Percentiles rank a stretch among this genome's conserved stretches.
phyloP scores from a whole-genome alignment of 2,888 invertebrate genomes.

The Drosophila picticornis region DNA sequence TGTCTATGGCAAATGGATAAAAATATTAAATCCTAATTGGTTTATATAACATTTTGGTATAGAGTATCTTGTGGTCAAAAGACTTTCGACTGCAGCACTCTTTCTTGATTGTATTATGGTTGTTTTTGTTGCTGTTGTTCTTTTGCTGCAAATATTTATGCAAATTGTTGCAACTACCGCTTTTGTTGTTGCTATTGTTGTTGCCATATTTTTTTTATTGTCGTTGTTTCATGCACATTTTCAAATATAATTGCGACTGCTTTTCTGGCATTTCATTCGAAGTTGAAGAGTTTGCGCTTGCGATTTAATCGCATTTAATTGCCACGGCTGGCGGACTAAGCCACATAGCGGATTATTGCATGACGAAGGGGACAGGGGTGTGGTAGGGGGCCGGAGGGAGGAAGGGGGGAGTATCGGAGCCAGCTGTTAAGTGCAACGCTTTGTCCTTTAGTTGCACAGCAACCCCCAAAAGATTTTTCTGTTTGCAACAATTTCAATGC shows the following conservation, averaged over 20 bases:
- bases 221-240: constrained; percentile 67
- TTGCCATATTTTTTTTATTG: constrained; percentile 70
- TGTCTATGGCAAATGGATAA: background rate
- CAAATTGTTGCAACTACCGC: constrained; percentile 52
- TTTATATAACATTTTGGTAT: background rate
- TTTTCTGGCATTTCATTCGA: constrained; percentile 73
- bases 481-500: constrained; percentile 44
- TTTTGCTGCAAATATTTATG: constrained; percentile 72
- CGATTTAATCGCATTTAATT: constrained; percentile 78
- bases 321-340: constrained; percentile 59
- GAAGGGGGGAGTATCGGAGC: background rate
- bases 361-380: constrained; percentile 4
- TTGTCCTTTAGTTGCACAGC: constrained; percentile 21
- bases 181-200: constrained; percentile 31
- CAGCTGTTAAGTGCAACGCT: constrained; percentile 68
- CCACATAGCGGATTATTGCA: constrained; percentile 54
- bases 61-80: constrained; percentile 9
- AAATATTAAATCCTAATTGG: background rate
- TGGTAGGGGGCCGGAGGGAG: background rate
- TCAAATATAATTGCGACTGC: constrained; percentile 75
- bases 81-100: background rate
- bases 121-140: constrained; percentile 36
- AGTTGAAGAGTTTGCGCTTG: constrained; percentile 73
- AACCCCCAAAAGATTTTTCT: constrained; percentile 73
- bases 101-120: constrained; percentile 8